phyloP scores from a whole-genome alignment of 2,113 vertebrate genomes.

The Heliornis fulica region DNA sequence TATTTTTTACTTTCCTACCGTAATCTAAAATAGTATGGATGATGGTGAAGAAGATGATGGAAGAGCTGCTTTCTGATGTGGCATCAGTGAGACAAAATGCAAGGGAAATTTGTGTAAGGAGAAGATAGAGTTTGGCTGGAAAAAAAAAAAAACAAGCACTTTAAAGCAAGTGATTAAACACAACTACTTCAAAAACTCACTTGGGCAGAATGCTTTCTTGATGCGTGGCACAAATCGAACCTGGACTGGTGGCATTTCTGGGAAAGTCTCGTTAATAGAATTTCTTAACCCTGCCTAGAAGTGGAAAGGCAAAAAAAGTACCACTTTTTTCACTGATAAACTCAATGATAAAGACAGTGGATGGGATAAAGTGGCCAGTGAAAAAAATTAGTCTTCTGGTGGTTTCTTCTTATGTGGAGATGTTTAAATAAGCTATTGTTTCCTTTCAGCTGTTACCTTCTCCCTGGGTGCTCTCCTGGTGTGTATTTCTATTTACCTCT shows the following conservation, averaged over 20 bases:
- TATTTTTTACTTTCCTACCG: background rate
- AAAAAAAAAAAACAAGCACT: background rate
- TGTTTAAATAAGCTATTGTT: background rate
- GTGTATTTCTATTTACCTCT: slow-evolving; percentile 94
- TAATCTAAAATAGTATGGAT: background rate
- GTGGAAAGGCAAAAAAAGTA: no score
- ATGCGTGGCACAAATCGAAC: background rate
- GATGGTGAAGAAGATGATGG: no score
- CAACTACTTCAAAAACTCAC: background rate
- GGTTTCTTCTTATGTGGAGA: background rate
- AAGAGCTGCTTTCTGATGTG: background rate
- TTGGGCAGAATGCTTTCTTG: background rate
- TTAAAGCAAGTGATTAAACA: background rate
- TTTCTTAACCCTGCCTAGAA: background rate
- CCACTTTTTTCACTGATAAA: no score
- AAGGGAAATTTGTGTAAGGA: background rate
- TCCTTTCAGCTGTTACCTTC: slow-evolving; percentile 84
- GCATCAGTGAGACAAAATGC: background rate
- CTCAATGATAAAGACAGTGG: no score
- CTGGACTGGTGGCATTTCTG: background rate
- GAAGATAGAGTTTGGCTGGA: background rate
- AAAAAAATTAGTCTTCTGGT: background rate
- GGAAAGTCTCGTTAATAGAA: background rate
- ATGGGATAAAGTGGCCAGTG: no score
- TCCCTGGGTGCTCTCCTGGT: slow-evolving; percentile 84